phyloP scores from a whole-genome alignment of 2,113 vertebrate species.

The Sinocyclocheilus anophthalmus region DNA sequence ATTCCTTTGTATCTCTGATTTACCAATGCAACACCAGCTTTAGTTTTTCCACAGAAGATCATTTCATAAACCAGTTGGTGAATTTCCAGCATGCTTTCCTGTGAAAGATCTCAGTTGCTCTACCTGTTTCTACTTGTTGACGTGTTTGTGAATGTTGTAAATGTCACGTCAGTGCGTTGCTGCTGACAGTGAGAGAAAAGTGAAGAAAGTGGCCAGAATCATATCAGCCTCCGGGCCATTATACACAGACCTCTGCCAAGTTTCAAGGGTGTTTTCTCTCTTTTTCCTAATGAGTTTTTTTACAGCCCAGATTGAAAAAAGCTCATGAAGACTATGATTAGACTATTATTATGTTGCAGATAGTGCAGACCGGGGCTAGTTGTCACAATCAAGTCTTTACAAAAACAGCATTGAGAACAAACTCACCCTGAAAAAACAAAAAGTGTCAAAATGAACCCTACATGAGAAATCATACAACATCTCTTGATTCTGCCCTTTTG shows the following conservation, averaged over 20 bases:
- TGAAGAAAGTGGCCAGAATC: too few relatives aligned
- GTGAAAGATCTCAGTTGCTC: background rate
- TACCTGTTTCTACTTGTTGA: background rate
- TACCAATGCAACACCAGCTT: background rate
- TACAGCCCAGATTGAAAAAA: background rate
- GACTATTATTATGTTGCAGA: background rate
- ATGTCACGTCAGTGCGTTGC: background rate
- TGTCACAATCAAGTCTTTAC: background rate
- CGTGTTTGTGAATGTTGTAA: background rate
- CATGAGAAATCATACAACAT: background rate
- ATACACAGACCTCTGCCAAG: too few relatives aligned
- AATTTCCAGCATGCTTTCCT: background rate
- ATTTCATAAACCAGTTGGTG: too few relatives aligned
- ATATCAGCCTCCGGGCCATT: too few relatives aligned
- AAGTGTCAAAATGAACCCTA: background rate
- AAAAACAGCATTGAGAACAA: background rate
- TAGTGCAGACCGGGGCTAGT: background rate
- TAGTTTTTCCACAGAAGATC: background rate
- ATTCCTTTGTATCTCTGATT: background rate
- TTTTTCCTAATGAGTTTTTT: background rate
- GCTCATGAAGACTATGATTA: background rate
- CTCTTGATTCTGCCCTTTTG: background rate
- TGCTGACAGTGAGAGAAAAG: too few relatives aligned
- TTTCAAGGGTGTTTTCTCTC: background rate
- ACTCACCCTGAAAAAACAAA: background rate